Evolutionary conservation across 2,888 invertebrate species (phyloP).

Genomic region (Drosophila rellima): DNA sequence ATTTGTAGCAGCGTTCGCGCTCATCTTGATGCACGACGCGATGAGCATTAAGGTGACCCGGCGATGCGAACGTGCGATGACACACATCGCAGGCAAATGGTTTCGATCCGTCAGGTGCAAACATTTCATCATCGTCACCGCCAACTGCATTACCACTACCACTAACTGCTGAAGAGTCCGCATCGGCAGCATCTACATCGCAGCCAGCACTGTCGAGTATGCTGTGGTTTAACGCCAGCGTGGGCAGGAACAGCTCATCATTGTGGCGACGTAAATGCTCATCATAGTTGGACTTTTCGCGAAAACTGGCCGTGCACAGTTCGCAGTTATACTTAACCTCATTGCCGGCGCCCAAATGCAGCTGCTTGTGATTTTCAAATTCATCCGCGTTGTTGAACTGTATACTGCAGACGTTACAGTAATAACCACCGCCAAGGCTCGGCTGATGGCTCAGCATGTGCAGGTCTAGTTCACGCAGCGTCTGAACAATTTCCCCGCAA

Average conservation of each 20-base stretch:
- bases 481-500: slow-evolving; percentile 77
- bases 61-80: slow-evolving; percentile 71
- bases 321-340: slow-evolving; percentile 81
- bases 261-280: slow-evolving; percentile 82
- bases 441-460: slow-evolving; percentile 78
- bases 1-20: slow-evolving; percentile 76
- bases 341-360: slow-evolving; percentile 70
- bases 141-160: slow-evolving; percentile 11
- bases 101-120: slow-evolving; percentile 49
- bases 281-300: slow-evolving; percentile 81
- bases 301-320: slow-evolving; percentile 82
- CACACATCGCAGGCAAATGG: slow-evolving; percentile 74
- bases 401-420: slow-evolving; percentile 75
- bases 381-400: slow-evolving; percentile 76
- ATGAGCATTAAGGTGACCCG: slow-evolving; percentile 72
- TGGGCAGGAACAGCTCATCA: slow-evolving; percentile 79
- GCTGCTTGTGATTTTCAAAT: slow-evolving; percentile 76
- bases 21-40: slow-evolving; percentile 73
- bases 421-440: slow-evolving; percentile 66
- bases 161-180: slow-evolving; percentile 10
- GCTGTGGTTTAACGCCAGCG: slow-evolving; percentile 70
- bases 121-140: slow-evolving; percentile 42
- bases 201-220: slow-evolving; percentile 55
- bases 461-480: slow-evolving; percentile 78
- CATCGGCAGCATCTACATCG: slow-evolving; percentile 29